Evolutionary conservation across 1,140 invertebrate species (phyloP).

Genomic region (Kradibia gibbosae): DNA sequence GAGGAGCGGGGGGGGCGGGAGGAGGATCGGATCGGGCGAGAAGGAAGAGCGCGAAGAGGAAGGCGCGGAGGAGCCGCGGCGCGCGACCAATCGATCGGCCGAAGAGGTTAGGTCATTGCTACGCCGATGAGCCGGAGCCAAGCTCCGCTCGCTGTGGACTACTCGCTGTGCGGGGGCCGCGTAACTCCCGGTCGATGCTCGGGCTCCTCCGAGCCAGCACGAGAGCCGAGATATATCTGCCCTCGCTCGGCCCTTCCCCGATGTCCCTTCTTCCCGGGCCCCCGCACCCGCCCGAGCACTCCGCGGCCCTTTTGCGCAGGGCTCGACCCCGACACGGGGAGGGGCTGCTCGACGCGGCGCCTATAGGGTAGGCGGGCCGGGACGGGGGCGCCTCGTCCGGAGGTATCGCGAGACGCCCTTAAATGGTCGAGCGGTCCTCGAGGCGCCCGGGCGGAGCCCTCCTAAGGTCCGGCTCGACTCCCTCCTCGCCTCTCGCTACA

Average conservation of each 20-base stretch:
- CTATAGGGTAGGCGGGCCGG: no score
- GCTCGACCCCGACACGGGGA: no score
- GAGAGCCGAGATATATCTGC: conserved; percentile 36
- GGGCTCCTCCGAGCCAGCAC: conserved; percentile 18
- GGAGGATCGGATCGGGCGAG: background rate
- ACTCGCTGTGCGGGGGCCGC: background rate
- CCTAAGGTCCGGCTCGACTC: no score
- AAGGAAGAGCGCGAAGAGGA: background rate
- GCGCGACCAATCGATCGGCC: background rate
- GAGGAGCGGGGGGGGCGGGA: background rate
- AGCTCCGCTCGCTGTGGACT: background rate
- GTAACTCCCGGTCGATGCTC: conserved; percentile 32
- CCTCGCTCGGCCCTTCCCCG: conserved; percentile 39
- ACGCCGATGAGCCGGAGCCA: background rate
- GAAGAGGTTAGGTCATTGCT: conserved; percentile 46
- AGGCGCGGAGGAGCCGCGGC: background rate
- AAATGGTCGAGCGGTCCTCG: background rate
- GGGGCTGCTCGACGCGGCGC: no score
- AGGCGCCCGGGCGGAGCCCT: background rate
- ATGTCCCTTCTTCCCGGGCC: conserved; percentile 28
- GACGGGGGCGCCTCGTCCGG: no score
- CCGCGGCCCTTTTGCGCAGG: conserved; percentile 27
- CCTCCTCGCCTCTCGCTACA: no score
- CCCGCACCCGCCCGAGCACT: background rate
- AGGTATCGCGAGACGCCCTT: background rate